Conservation (phyloP, 2,113 vertebrate species). For the Xiphorhynchus elegans region DNA sequence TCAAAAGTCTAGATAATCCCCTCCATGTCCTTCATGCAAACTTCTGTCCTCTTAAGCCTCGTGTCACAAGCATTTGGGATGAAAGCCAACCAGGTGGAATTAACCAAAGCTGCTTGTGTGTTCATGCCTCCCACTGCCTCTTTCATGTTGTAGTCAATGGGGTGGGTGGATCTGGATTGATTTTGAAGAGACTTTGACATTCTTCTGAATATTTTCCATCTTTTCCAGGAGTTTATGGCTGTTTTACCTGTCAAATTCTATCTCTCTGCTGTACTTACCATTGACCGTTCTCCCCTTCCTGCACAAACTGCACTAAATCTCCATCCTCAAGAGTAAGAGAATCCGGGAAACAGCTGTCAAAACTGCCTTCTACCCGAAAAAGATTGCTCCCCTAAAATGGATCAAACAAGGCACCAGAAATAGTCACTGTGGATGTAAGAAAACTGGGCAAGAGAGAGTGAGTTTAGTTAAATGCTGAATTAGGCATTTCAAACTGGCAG, state of each 20-base stretch:
- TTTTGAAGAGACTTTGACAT: neutral
- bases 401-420: neutral
- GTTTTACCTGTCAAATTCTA: neutral
- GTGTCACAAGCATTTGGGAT: neutral
- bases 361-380: constrained; percentile 83
- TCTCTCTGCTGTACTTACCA: constrained; percentile 78
- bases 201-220: neutral
- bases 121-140: neutral
- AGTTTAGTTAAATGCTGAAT: neutral
- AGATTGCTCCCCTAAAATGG: constrained; percentile 69
- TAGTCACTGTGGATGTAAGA: neutral
- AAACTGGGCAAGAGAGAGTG: neutral
- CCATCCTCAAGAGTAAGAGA: constrained; percentile 76
- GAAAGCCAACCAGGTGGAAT: neutral
- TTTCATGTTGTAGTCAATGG: neutral
- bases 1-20: neutral
- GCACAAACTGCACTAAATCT: constrained; percentile 81
- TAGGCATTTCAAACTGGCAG: neutral
- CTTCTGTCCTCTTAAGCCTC: neutral
- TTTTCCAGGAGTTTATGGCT: neutral
- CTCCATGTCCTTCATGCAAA: neutral
- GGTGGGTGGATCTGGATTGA: neutral
- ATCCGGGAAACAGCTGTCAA: constrained; percentile 71
- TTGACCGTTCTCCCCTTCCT: constrained; percentile 83
- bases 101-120: neutral